These are phyloP conservation scores for Blomia tropicalis DNA, from an alignment of 2,888 invertebrate genomes.

Conservation along the genomic window DNA sequence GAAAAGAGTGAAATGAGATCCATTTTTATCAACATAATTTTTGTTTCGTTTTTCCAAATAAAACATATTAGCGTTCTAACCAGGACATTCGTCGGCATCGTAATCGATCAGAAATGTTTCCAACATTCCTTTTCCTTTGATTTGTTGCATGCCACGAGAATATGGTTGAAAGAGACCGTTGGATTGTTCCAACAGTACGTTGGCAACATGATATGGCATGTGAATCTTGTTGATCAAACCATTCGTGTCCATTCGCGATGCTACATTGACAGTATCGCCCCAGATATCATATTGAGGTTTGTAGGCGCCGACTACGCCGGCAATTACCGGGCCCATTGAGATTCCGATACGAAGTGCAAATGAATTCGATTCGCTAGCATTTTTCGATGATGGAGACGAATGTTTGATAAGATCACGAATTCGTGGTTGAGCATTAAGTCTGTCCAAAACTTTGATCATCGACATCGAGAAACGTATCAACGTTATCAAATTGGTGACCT, in stretches of 20 bases:
- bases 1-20: no score
- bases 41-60: no score
- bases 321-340: conserved; percentile 19
- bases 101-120: conserved; percentile 64
- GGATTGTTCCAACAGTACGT: conserved; percentile 57
- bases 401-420: not conserved
- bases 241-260: conserved; percentile 85
- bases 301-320: conserved; percentile 56
- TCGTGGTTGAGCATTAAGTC: conserved; percentile 39
- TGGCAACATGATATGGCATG: conserved; percentile 63
- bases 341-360: conserved; percentile 54
- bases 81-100: conserved; percentile 11
- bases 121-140: conserved; percentile 83
- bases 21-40: no score
- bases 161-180: conserved; percentile 37
- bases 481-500: conserved; percentile 35
- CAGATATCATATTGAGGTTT: conserved; percentile 30
- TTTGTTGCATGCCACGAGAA: conserved; percentile 75
- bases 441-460: conserved; percentile 10
- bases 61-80: not conserved
- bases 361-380: no score
- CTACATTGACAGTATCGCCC: conserved; percentile 77
- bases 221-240: conserved; percentile 64
- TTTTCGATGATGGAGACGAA: not conserved
- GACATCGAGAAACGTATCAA: conserved; percentile 49